Percentiles rank a stretch among this genome's conserved stretches.
phyloP scores from a whole-genome alignment of 2,888 invertebrate genomes.

The Erebia epiphron region DNA sequence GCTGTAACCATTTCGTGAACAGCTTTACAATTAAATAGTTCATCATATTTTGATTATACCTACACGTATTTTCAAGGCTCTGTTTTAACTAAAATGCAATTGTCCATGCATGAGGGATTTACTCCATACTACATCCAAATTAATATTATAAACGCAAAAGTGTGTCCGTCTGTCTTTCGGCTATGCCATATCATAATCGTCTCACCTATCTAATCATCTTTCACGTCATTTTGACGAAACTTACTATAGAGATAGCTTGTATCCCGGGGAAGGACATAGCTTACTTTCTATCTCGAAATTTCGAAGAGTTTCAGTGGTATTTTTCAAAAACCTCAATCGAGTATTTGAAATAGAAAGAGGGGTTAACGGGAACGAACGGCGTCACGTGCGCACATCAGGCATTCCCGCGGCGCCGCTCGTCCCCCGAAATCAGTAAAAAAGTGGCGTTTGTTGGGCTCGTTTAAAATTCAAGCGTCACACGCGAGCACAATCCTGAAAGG shows the following conservation, averaged over 20 bases:
- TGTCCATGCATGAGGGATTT: too few relatives aligned
- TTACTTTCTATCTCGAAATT: too few relatives aligned
- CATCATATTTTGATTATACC: neutral
- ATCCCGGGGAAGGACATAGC: too few relatives aligned
- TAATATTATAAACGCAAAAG: too few relatives aligned
- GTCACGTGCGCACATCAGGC: slow-evolving; percentile 43
- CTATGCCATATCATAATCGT: too few relatives aligned
- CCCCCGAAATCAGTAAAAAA: slow-evolving; percentile 60
- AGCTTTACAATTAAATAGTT: slow-evolving; percentile 11
- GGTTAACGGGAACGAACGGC: neutral
- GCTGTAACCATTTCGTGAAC: neutral
- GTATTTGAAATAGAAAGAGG: neutral
- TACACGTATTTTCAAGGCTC: too few relatives aligned
- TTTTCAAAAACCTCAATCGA: neutral
- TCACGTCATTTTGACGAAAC: too few relatives aligned
- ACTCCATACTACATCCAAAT: too few relatives aligned
- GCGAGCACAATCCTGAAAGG: slow-evolving; percentile 58
- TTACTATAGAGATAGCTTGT: too few relatives aligned
- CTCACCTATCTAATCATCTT: too few relatives aligned
- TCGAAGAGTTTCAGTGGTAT: too few relatives aligned
- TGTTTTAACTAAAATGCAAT: neutral
- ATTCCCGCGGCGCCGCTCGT: slow-evolving; percentile 34
- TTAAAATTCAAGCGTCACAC: slow-evolving; percentile 70
- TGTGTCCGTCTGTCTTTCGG: too few relatives aligned
- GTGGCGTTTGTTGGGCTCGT: slow-evolving; percentile 52